Conservation (phyloP, 2,113 vertebrate species). For the Neodontobutis hainanensis region DNA sequence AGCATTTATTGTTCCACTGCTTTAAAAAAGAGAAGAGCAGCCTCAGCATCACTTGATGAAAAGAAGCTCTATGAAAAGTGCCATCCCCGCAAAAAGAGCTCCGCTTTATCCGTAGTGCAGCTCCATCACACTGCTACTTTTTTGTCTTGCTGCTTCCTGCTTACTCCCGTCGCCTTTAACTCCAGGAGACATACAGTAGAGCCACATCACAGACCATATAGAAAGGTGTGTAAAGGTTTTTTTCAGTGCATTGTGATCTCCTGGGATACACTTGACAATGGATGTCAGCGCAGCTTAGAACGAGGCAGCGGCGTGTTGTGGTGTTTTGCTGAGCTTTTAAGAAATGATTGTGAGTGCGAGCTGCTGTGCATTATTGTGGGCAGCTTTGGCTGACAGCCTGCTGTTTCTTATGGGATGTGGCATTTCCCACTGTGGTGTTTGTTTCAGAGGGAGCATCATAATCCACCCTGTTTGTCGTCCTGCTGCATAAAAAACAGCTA, state of each 20-base stretch:
- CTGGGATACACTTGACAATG: slow-evolving; percentile 39
- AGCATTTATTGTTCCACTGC: slow-evolving; percentile 55
- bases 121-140: slow-evolving; percentile 34
- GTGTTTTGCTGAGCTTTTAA: slow-evolving; percentile 67
- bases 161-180: slow-evolving; percentile 21
- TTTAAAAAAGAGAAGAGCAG: slow-evolving; percentile 37
- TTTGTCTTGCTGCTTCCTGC: slow-evolving; percentile 28
- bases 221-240: slow-evolving; percentile 32
- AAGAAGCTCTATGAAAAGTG: slow-evolving; percentile 52
- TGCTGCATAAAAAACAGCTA: slow-evolving; percentile 17
- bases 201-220: slow-evolving; percentile 25
- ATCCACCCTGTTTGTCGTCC: slow-evolving; percentile 34
- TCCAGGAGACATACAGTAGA: slow-evolving; percentile 17
- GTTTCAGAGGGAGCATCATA: slow-evolving; percentile 42
- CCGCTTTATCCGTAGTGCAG: slow-evolving; percentile 46
- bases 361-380: slow-evolving; percentile 19
- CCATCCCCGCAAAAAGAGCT: slow-evolving; percentile 22
- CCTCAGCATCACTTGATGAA: slow-evolving; percentile 60
- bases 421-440: slow-evolving; percentile 44
- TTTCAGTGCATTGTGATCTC: slow-evolving; percentile 53
- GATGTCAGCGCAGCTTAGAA: slow-evolving; percentile 39
- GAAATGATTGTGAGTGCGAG: slow-evolving; percentile 36
- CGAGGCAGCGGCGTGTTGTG: slow-evolving; percentile 29
- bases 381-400: slow-evolving; percentile 45
- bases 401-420: slow-evolving; percentile 43